Evolutionary conservation across 2,888 invertebrate species (phyloP), one percentile per base, ranked within the genome.

Genomic region (Eupithecia subfuscata): DNA sequence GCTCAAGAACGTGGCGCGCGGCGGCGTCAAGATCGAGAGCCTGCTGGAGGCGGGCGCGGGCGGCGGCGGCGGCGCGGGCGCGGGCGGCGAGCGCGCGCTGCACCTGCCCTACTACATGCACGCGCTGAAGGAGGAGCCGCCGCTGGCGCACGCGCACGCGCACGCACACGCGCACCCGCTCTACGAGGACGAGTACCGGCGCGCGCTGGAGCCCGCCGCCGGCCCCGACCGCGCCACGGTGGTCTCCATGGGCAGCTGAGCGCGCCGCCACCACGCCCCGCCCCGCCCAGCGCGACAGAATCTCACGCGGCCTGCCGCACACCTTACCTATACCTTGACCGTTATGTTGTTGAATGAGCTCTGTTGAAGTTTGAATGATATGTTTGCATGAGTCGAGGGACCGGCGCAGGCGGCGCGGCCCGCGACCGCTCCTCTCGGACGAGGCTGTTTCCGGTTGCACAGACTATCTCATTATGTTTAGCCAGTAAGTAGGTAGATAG

Each of bases 171-270:
- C 48, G 48, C 48, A 48, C n/a, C 48, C 48, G 18, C 48, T 84
- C 83, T 85, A 85, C 86, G 88, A 87, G 77, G 89, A 87, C 74
- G 89, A 88, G 84, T 89, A 86, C 89, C 87, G 90, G 76, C 88
- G 88, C 86, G 86, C 84, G 79, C 77, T 88, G 69, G 89, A 88
- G 73, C 43, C 79, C 75, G 75, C 79, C 90, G 25, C 72, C 94
- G 94, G 25, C 52, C 86, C 88, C 73, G 95, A 95, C 40, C 92
- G 95, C 76, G 92, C 95, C 79, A 94, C 95, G 75, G 95, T 95
- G 76, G 95, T 95, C 45, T 95, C 95, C 77, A 87, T 95, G 85
- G 92, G 91, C 86, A 93, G 93, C 90, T 93, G 91, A 92, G 87
- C 92, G 77, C 56, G 52, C 52, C 48, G n/a, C 70, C 74, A 71